These are phyloP conservation scores for Teinopalpus imperialis DNA, from an alignment of 2,888 invertebrate species.

Conservation along the genomic window DNA sequence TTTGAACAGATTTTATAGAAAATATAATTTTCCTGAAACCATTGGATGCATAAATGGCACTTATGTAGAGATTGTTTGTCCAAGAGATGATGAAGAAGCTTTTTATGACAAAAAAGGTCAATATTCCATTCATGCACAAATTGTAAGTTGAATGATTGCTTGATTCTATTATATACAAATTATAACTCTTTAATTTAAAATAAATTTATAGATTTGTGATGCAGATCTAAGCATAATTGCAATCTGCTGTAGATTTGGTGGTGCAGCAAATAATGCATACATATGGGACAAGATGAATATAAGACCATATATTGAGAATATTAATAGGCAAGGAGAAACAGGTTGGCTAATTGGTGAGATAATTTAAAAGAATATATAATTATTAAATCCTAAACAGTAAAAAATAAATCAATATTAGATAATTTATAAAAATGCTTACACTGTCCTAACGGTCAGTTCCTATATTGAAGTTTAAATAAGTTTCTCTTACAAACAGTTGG, in stretches of 20 bases:
- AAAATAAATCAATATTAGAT: too few relatives aligned
- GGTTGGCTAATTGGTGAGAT: slow-evolving; percentile 52
- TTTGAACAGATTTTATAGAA: slow-evolving; percentile 49
- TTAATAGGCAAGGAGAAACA: slow-evolving; percentile 50
- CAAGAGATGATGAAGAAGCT: slow-evolving; percentile 58
- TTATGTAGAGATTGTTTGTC: slow-evolving; percentile 55
- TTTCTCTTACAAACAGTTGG: too few relatives aligned
- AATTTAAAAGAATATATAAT: neutral
- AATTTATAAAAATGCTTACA: too few relatives aligned
- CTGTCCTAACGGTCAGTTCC: too few relatives aligned
- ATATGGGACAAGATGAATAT: slow-evolving; percentile 59
- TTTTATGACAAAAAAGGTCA: slow-evolving; percentile 55
- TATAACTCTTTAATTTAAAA: too few relatives aligned
- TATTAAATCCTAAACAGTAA: too few relatives aligned
- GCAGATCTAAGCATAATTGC: slow-evolving; percentile 54
- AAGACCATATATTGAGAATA: slow-evolving; percentile 43
- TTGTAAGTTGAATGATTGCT: slow-evolving; percentile 44
- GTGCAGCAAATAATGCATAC: slow-evolving; percentile 44
- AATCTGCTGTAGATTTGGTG: slow-evolving; percentile 57
- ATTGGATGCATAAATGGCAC: slow-evolving; percentile 56
- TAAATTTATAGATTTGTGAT: slow-evolving; percentile 49
- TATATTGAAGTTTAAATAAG: too few relatives aligned
- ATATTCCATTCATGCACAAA: slow-evolving; percentile 57
- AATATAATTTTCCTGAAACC: slow-evolving; percentile 58
- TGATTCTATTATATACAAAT: too few relatives aligned